Conservation (phyloP, 2,113 vertebrate species). For the Ochotona princeps region DNA sequence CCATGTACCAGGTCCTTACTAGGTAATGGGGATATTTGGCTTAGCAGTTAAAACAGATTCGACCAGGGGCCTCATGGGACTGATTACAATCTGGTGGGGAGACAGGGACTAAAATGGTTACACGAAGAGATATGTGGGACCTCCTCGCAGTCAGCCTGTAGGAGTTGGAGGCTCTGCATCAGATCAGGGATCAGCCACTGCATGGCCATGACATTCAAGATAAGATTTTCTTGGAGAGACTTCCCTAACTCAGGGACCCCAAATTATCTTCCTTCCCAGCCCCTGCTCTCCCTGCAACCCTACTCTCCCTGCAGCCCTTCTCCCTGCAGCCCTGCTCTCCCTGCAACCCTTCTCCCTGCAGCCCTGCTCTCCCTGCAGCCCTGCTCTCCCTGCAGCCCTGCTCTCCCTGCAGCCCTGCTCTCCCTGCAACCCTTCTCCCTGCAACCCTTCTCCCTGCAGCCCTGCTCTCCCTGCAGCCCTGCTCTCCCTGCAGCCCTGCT, state of each 20-base stretch:
- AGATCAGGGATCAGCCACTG: background rate
- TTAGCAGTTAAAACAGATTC: background rate
- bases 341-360: too few relatives aligned
- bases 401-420: too few relatives aligned
- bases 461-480: too few relatives aligned
- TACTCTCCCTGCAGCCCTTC: too few relatives aligned
- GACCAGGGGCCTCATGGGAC: background rate
- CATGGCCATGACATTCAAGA: fast-evolving
- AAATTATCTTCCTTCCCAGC: background rate
- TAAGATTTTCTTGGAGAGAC: background rate
- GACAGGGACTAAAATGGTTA: background rate
- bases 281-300: too few relatives aligned
- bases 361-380: too few relatives aligned
- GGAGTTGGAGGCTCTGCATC: background rate
- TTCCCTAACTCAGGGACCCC: background rate
- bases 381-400: too few relatives aligned
- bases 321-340: too few relatives aligned
- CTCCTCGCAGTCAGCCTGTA: background rate
- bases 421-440: too few relatives aligned
- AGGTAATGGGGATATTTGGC: background rate
- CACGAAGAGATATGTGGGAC: fast-evolving
- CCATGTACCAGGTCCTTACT: too few relatives aligned
- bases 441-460: too few relatives aligned
- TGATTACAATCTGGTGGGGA: background rate
- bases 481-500: too few relatives aligned